Conservation (phyloP, 2,888 invertebrate genomes). For the Diaphora mendica region DNA sequence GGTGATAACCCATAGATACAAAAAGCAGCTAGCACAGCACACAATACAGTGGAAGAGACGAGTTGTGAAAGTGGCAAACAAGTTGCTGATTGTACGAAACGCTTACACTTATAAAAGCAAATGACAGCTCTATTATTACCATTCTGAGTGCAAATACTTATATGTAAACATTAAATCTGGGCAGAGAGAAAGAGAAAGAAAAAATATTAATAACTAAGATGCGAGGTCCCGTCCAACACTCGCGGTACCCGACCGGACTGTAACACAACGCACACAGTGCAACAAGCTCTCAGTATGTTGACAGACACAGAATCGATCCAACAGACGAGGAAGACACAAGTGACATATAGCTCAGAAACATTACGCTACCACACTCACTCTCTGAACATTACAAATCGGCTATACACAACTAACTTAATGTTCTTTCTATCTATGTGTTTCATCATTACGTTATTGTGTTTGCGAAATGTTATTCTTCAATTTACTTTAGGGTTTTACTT, state of each 20-base stretch:
- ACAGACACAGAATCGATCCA: constrained; percentile 68
- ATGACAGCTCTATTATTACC: constrained; percentile 87
- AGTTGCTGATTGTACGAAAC: constrained; percentile 83
- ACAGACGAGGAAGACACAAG: constrained; percentile 75
- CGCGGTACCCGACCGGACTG: constrained; percentile 50
- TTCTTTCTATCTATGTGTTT: background rate
- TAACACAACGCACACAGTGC: constrained; percentile 64
- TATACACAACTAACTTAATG: background rate
- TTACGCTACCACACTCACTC: constrained; percentile 26
- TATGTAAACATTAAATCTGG: constrained; percentile 73
- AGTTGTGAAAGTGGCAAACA: constrained; percentile 84
- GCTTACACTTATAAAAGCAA: constrained; percentile 85
- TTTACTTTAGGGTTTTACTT: background rate
- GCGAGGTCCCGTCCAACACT: constrained; percentile 52
- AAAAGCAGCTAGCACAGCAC: constrained; percentile 87
- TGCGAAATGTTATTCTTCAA: background rate
- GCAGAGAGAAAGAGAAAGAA: constrained; percentile 78
- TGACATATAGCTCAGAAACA: constrained; percentile 59
- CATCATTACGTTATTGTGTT: background rate
- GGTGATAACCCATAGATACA: constrained; percentile 86
- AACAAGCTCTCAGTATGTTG: constrained; percentile 65
- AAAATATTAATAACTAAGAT: constrained; percentile 47
- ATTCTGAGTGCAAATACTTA: constrained; percentile 82
- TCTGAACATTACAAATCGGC: constrained; percentile 21
- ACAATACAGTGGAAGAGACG: constrained; percentile 86